Conservation (phyloP, 2,888 invertebrate species). For the Polyommatus iphigenia region DNA sequence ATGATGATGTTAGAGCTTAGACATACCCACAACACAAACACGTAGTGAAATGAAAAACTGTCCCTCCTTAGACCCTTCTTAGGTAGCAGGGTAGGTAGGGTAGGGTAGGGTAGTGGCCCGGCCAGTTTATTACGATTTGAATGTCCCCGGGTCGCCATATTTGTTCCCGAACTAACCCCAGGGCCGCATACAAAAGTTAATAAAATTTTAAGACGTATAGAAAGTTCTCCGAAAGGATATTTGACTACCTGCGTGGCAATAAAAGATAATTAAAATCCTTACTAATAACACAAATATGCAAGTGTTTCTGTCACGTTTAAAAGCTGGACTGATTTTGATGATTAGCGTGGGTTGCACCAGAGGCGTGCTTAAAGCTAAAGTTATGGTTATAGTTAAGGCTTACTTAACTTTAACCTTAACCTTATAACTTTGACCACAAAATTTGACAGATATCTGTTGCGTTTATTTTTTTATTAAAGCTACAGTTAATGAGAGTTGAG, state of each 20-base stretch:
- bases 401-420: too few species aligned
- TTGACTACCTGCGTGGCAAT: neutral
- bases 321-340: too few species aligned
- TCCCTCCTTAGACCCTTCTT: neutral
- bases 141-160: constrained; percentile 49
- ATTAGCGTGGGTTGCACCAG: too few species aligned
- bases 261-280: neutral
- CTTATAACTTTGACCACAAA: too few species aligned
- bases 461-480: too few species aligned
- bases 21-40: neutral
- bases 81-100: neutral
- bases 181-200: constrained; percentile 21
- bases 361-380: too few species aligned
- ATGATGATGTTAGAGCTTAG: neutral
- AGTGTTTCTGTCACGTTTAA: too few species aligned
- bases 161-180: constrained; percentile 23
- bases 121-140: constrained; percentile 60
- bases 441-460: too few species aligned
- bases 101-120: constrained; percentile 35
- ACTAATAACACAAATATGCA: too few species aligned
- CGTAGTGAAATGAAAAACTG: constrained; percentile 9
- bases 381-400: too few species aligned
- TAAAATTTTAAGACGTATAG: constrained; percentile 20
- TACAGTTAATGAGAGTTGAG: too few species aligned
- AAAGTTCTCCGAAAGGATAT: neutral